Evolutionary conservation across 2,888 invertebrate genomes (phyloP).

Genomic region (Zonitis immaculata): DNA sequence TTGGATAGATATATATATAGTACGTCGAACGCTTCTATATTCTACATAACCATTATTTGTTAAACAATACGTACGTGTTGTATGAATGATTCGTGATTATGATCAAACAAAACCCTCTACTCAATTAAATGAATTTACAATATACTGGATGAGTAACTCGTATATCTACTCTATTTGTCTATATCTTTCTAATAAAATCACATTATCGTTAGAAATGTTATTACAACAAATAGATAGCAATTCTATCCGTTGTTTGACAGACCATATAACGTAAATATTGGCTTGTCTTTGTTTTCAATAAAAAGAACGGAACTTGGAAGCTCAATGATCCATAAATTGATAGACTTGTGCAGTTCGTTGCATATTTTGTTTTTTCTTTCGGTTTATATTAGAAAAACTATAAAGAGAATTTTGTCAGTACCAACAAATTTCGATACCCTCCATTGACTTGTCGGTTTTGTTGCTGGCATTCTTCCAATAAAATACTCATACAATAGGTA

Average conservation of each 20-base stretch:
- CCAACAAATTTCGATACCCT: background rate
- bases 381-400: background rate
- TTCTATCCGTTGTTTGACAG: background rate
- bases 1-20: too few species aligned
- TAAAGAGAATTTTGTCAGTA: background rate
- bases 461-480: background rate
- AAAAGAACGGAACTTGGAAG: background rate
- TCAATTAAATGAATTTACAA: too few species aligned
- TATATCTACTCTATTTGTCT: too few species aligned
- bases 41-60: too few species aligned
- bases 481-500: too few species aligned
- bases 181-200: too few species aligned
- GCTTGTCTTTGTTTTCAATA: background rate
- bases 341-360: constrained; percentile 19
- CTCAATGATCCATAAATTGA: constrained; percentile 19
- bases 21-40: too few species aligned
- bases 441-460: background rate
- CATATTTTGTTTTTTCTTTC: background rate
- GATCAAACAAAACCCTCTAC: background rate
- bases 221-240: background rate
- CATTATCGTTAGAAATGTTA: background rate
- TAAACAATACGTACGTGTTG: background rate
- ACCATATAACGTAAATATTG: background rate
- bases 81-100: background rate
- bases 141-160: too few species aligned